phyloP scores from a whole-genome alignment of 53 echinoderm and acorn worm species.

The Temnopleurus reevesii region DNA sequence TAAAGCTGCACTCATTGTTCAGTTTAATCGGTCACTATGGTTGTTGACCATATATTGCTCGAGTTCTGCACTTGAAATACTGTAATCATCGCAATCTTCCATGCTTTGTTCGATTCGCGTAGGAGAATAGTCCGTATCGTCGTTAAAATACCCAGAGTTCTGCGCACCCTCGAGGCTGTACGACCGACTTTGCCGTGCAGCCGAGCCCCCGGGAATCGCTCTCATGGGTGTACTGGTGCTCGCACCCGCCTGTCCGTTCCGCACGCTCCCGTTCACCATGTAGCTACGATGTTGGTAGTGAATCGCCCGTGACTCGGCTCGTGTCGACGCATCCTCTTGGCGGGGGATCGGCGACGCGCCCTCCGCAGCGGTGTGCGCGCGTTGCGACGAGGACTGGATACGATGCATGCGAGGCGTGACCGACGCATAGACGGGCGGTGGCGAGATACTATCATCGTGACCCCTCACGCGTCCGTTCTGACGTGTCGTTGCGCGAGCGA shows the following conservation, averaged over 20 bases:
- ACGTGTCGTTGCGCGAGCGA: background rate
- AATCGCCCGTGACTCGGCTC: background rate
- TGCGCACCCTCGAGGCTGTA: slow-evolving; percentile 51
- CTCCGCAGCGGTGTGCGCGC: background rate
- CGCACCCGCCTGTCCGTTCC: background rate
- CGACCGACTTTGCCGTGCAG: background rate
- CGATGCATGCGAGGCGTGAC: slow-evolving; percentile 37
- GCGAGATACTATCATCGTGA: slow-evolving; percentile 27
- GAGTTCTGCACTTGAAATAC: slow-evolving; percentile 53
- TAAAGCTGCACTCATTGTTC: background rate
- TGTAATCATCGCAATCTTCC: slow-evolving; percentile 30
- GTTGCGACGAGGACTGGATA: background rate
- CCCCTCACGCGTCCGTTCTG: background rate
- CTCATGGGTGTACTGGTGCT: slow-evolving; percentile 3
- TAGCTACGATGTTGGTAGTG: slow-evolving; percentile 47
- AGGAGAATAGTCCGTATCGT: slow-evolving; percentile 11
- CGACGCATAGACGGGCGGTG: slow-evolving; percentile 23
- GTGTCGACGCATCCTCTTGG: background rate
- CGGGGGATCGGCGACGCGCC: slow-evolving; percentile 34
- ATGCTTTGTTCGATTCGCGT: background rate
- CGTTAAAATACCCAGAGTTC: slow-evolving; percentile 38
- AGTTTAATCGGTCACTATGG: background rate
- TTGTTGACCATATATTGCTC: slow-evolving; percentile 37
- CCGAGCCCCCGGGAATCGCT: background rate
- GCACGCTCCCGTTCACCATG: background rate